Evolutionary conservation across 1,140 invertebrate genomes (phyloP).

Genomic region (Neotoxoptera formosana): DNA sequence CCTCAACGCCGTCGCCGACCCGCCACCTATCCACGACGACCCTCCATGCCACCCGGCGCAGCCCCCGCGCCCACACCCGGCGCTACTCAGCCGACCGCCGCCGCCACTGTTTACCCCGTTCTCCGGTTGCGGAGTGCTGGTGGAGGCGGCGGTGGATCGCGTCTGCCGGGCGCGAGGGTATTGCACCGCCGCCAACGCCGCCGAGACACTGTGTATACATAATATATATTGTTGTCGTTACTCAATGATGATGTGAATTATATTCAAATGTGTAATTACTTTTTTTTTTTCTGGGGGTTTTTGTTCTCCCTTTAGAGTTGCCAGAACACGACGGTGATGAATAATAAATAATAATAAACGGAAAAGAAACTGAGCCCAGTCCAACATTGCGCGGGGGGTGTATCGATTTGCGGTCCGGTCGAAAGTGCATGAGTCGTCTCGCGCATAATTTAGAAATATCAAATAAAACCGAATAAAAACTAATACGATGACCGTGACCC

Average conservation of each 20-base stretch:
- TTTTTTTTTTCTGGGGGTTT: neutral
- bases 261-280: neutral
- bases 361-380: neutral
- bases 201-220: neutral
- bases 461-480: conserved; percentile 9
- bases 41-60: neutral
- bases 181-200: neutral
- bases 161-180: neutral
- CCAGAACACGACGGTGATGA: neutral
- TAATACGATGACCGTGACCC: conserved; percentile 28
- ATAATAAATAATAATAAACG: neutral
- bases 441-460: conserved; percentile 15
- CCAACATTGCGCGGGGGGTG: neutral
- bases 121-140: neutral
- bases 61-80: neutral
- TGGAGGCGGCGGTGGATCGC: neutral
- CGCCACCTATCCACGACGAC: neutral
- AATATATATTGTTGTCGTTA: neutral
- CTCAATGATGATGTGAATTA: neutral
- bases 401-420: conserved; percentile 46
- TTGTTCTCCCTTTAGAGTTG: neutral
- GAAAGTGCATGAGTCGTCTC: neutral
- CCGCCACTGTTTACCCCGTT: neutral
- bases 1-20: neutral
- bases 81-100: neutral